phyloP scores from a whole-genome alignment of 2,888 invertebrate species.

The Agonopterix arenella region DNA sequence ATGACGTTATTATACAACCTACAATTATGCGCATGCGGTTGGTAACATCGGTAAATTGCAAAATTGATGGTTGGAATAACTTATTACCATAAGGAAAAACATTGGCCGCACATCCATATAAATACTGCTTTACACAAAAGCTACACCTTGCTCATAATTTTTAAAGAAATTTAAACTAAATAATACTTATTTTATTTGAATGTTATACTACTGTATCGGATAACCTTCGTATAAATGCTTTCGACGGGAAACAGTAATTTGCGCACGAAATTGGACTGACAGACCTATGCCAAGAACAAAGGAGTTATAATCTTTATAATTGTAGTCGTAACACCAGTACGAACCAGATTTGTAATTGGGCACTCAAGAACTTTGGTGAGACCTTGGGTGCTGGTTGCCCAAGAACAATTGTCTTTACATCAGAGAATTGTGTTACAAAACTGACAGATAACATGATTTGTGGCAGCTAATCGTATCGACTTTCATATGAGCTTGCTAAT shows the following conservation, averaged over 20 bases:
- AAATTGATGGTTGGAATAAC: constrained; percentile 21
- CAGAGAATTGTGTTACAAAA: constrained; percentile 14
- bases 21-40: constrained; percentile 46
- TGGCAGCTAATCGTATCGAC: constrained; percentile 3
- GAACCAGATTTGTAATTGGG: constrained; percentile 36
- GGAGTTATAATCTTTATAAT: constrained; percentile 41
- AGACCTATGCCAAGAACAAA: constrained; percentile 39
- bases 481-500: background rate
- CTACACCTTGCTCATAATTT: background rate
- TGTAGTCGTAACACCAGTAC: constrained; percentile 29
- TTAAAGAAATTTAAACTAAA: background rate
- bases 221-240: constrained; percentile 21
- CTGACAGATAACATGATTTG: constrained; percentile 4
- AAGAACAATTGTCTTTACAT: constrained; percentile 26
- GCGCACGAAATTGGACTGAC: constrained; percentile 31
- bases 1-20: constrained; percentile 41
- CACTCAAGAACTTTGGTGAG: constrained; percentile 24
- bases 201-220: background rate
- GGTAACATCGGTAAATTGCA: constrained; percentile 35
- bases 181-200: background rate
- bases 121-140: background rate
- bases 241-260: constrained; percentile 40
- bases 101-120: background rate
- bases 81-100: background rate
- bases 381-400: constrained; percentile 31